Evolutionary conservation across 2,888 invertebrate genomes (phyloP).

Genomic region (Sinopyrophorus schimmeli): DNA sequence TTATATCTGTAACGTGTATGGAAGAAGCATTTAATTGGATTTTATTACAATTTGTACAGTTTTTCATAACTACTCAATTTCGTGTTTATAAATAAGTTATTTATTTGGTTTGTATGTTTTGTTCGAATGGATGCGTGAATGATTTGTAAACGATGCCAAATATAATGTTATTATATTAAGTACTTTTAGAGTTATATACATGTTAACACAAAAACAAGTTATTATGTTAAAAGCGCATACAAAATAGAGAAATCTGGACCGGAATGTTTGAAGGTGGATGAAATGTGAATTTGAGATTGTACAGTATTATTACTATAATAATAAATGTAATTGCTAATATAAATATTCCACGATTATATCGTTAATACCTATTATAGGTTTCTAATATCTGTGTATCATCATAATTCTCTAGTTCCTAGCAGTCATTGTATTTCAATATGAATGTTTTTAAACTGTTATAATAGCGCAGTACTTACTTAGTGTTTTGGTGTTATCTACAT

Average conservation of each 20-base stretch:
- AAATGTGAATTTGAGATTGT: conserved; percentile 41
- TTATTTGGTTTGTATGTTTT: conserved; percentile 38
- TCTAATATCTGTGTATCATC: conserved; percentile 42
- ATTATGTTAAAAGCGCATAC: neutral
- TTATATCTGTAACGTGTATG: conserved; percentile 13
- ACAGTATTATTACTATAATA: conserved; percentile 49
- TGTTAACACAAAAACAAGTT: conserved; percentile 1
- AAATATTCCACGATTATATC: conserved; percentile 29
- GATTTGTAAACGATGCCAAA: conserved; percentile 26
- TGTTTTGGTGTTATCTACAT: conserved; percentile 53
- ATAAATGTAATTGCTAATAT: conserved; percentile 30
- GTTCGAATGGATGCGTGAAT: conserved; percentile 23
- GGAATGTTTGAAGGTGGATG: conserved; percentile 14
- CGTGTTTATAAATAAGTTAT: conserved; percentile 43
- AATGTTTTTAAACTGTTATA: conserved; percentile 45
- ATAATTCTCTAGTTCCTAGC: conserved; percentile 51
- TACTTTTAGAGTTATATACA: conserved; percentile 6
- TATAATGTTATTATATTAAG: conserved; percentile 10
- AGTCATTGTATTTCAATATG: conserved; percentile 46
- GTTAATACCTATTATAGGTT: conserved; percentile 35
- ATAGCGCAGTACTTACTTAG: conserved; percentile 34
- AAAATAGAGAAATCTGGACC: conserved; percentile 9
- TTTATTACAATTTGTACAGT: conserved; percentile 38
- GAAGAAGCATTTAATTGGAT: conserved; percentile 22
- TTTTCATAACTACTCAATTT: conserved; percentile 34